A percentile compares a stretch with the other conserved stretches of the same genome.
phyloP scores from a whole-genome alignment of 2,888 invertebrate genomes.

The Chymomyza caudatula region DNA sequence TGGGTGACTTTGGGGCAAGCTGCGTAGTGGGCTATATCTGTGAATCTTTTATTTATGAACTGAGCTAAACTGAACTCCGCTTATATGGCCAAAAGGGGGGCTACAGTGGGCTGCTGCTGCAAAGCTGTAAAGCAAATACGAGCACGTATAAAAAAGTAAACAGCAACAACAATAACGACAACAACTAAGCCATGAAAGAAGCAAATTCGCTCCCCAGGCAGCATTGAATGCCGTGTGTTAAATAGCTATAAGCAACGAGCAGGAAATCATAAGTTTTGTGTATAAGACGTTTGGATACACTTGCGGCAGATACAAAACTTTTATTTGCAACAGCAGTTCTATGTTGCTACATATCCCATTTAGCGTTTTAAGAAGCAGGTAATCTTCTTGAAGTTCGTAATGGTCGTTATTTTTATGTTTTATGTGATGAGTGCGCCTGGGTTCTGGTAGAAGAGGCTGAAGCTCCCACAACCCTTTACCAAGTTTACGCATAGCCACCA shows the following conservation, averaged over 20 bases:
- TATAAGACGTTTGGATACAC: conserved; percentile 12
- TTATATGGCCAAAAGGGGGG: conserved; percentile 19
- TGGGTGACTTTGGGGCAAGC: conserved; percentile 8
- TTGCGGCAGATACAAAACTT: no score
- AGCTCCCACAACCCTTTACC: no score
- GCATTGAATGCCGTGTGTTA: conserved; percentile 14
- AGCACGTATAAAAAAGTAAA: conserved; percentile 1
- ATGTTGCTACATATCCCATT: no score
- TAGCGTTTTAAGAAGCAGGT: no score
- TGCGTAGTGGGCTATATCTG: conserved; percentile 10
- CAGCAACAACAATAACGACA: not conserved
- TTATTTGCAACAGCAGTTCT: no score
- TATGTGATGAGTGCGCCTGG: no score
- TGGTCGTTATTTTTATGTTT: no score
- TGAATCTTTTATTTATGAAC: conserved; percentile 70
- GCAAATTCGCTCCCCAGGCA: conserved; percentile 1
- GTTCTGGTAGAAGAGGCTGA: no score
- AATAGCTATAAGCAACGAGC: not conserved
- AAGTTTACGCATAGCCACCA: no score
- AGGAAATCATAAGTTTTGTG: not conserved
- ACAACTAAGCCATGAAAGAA: not conserved
- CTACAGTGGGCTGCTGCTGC: conserved; percentile 6
- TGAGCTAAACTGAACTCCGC: conserved; percentile 22
- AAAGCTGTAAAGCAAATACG: conserved; percentile 7
- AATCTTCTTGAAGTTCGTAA: no score